These are phyloP conservation scores for Trialeurodes vaporariorum DNA, from an alignment of 1,140 invertebrate species.

Conservation along the genomic window DNA sequence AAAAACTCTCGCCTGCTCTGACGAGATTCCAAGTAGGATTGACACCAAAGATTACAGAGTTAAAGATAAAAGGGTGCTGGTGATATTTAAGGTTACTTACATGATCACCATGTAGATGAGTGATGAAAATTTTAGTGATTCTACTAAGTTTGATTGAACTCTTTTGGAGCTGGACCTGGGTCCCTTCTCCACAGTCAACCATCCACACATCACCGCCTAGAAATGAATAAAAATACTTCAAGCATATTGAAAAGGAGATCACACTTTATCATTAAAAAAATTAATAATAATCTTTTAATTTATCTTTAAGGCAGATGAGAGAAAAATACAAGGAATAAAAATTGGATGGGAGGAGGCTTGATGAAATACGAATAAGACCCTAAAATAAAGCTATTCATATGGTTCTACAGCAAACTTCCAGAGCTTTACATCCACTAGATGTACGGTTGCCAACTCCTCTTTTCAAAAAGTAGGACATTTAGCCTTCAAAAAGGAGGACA, in stretches of 20 bases:
- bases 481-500: too few relatives aligned
- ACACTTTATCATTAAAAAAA: too few relatives aligned
- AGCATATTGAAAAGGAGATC: conserved; percentile 12
- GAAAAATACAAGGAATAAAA: background rate
- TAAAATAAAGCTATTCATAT: background rate
- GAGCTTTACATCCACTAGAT: too few relatives aligned
- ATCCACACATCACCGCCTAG: conserved; percentile 37
- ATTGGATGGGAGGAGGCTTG: background rate
- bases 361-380: too few relatives aligned
- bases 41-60: too few relatives aligned
- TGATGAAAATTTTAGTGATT: conserved; percentile 40
- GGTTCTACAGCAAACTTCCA: background rate
- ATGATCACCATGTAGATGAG: conserved; percentile 43
- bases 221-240: conserved; percentile 5
- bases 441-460: too few relatives aligned
- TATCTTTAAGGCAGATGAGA: background rate
- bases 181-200: conserved; percentile 42
- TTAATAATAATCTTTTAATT: background rate
- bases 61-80: too few relatives aligned
- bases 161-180: conserved; percentile 39
- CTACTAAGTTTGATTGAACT: conserved; percentile 32
- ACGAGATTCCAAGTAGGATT: too few relatives aligned
- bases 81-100: too few relatives aligned
- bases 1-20: too few relatives aligned
- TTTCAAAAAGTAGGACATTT: too few relatives aligned